Conservation (phyloP, 2,113 vertebrate species). For the Onychorhynchus coronatus region DNA sequence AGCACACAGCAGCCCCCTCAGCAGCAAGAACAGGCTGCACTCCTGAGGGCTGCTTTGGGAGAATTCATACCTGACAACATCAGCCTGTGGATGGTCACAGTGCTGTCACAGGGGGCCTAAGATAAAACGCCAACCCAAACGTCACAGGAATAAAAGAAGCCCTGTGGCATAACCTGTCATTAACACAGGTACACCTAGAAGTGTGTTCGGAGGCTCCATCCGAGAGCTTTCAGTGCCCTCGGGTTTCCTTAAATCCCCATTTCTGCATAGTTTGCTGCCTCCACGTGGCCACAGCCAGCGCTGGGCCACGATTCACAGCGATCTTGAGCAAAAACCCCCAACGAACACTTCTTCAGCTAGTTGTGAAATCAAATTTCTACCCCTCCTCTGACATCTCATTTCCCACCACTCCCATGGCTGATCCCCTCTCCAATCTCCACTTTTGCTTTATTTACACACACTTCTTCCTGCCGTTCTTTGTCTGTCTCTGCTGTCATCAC, state of each 20-base stretch:
- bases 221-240: not conserved
- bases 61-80: not conserved
- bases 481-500: not conserved
- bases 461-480: not conserved
- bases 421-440: not conserved
- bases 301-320: not conserved
- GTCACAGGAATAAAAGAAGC: not conserved
- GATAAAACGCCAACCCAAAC: not conserved
- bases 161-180: not conserved
- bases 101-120: not conserved
- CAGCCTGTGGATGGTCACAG: not conserved
- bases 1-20: constrained; percentile 7
- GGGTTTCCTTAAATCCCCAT: not conserved
- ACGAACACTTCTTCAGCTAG: not conserved
- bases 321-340: not conserved
- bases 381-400: not conserved
- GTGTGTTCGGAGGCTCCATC: not conserved
- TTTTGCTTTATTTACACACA: not conserved
- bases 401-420: not conserved
- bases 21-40: not conserved
- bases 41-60: not conserved
- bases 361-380: not conserved
- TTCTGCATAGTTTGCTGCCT: constrained; percentile 57
- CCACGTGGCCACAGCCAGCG: not conserved
- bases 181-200: not conserved